phyloP scores from a whole-genome alignment of 2,113 vertebrate genomes.

The Dipodomys merriami region DNA sequence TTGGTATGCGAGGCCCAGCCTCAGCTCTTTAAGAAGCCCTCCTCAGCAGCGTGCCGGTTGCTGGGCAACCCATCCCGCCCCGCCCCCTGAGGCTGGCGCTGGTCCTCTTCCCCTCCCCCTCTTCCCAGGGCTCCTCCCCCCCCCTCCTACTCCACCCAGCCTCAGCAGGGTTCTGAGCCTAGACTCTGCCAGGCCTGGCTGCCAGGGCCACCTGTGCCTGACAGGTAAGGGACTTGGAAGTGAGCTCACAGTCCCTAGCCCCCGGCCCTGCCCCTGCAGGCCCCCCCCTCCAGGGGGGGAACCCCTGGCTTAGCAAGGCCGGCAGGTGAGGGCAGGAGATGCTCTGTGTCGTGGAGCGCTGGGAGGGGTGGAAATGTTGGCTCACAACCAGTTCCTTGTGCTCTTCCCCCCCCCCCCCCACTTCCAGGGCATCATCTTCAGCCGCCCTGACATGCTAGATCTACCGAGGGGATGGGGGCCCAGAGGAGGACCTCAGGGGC shows the following conservation, averaged over 20 bases:
- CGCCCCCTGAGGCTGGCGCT: background rate
- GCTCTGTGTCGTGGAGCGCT: background rate
- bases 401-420: background rate
- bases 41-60: conserved; percentile 72
- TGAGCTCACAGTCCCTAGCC: background rate
- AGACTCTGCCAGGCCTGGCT: conserved; percentile 19
- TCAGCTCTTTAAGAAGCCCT: conserved; percentile 72
- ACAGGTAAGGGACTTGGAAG: background rate
- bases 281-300: too few relatives aligned
- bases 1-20: conserved; percentile 67
- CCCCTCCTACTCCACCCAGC: background rate
- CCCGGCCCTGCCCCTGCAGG: background rate
- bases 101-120: background rate
- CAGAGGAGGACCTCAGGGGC: background rate
- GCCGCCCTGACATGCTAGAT: background rate
- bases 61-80: conserved; percentile 73
- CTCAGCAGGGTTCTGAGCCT: background rate
- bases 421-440: background rate
- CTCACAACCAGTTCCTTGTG: background rate
- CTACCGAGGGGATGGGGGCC: background rate
- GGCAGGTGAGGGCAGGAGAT: background rate
- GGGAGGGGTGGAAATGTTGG: too few relatives aligned
- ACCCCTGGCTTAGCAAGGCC: background rate
- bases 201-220: background rate
- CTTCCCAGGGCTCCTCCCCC: background rate